Evolutionary conservation across 2,113 vertebrate genomes (phyloP).

Genomic region (Nesogale talazaci): DNA sequence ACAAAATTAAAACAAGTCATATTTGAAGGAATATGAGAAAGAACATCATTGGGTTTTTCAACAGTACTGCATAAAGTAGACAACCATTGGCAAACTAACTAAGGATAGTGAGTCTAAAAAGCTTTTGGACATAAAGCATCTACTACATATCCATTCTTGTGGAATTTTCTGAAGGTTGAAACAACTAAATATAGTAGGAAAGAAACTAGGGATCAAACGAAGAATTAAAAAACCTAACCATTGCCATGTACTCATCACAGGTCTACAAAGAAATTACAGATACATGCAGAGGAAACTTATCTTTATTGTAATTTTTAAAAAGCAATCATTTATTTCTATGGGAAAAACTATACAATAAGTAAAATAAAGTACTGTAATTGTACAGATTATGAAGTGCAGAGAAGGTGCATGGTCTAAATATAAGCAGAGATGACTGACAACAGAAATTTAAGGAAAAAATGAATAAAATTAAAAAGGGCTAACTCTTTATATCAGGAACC

Average conservation of each 20-base stretch:
- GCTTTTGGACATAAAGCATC: background rate
- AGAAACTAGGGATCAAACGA: background rate
- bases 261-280: background rate
- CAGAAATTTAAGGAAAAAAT: background rate
- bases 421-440: background rate
- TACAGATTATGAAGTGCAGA: background rate
- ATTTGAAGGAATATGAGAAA: background rate
- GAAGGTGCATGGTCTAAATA: background rate
- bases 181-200: background rate
- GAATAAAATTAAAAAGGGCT: background rate
- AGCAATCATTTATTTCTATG: background rate
- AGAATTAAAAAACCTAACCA: background rate
- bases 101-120: background rate
- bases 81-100: background rate
- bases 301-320: slow-evolving; percentile 4
- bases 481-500: background rate
- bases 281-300: background rate
- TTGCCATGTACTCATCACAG: background rate
- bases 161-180: background rate
- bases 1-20: slow-evolving; percentile 1
- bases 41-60: background rate
- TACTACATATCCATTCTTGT: background rate
- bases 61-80: background rate
- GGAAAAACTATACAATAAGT: background rate
- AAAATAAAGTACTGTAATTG: background rate